Evolutionary conservation across 2,797 vertebrate genomes (phyloP).

Genomic region (Acanthopagrus latus): DNA sequence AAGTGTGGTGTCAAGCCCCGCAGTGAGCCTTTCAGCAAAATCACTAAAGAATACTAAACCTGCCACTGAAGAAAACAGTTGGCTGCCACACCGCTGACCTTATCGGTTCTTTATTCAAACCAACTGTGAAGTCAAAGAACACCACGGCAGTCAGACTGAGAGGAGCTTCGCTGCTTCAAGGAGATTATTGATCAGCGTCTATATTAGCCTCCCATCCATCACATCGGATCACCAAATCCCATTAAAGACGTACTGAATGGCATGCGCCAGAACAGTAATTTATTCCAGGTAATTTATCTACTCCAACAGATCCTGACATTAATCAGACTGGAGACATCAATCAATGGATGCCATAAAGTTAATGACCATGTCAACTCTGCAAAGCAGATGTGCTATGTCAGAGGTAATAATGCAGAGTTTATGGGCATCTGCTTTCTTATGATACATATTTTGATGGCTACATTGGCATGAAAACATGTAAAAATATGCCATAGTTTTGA

Average conservation of each 20-base stretch:
- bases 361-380: slow-evolving; percentile 18
- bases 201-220: slow-evolving; percentile 26
- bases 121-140: slow-evolving; percentile 6
- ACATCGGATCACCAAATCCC: neutral
- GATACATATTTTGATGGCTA: neutral
- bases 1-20: neutral
- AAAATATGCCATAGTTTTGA: neutral
- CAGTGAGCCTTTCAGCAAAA: slow-evolving; percentile 25
- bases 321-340: slow-evolving; percentile 32
- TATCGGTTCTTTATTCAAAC: neutral
- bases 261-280: neutral
- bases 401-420: slow-evolving; percentile 11
- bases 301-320: slow-evolving; percentile 7
- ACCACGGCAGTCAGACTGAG: neutral
- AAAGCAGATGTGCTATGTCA: slow-evolving; percentile 26
- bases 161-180: slow-evolving; percentile 23
- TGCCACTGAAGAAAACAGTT: slow-evolving; percentile 6
- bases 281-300: slow-evolving; percentile 31
- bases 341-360: slow-evolving; percentile 2
- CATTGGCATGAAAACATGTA: slow-evolving; percentile 14
- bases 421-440: neutral
- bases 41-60: slow-evolving; percentile 9
- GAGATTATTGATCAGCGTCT: slow-evolving; percentile 40
- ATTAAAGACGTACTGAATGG: slow-evolving; percentile 2
- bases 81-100: slow-evolving; percentile 1